Evolutionary conservation across 2,113 vertebrate species (phyloP).

Genomic region (Lepisosteus osseus): DNA sequence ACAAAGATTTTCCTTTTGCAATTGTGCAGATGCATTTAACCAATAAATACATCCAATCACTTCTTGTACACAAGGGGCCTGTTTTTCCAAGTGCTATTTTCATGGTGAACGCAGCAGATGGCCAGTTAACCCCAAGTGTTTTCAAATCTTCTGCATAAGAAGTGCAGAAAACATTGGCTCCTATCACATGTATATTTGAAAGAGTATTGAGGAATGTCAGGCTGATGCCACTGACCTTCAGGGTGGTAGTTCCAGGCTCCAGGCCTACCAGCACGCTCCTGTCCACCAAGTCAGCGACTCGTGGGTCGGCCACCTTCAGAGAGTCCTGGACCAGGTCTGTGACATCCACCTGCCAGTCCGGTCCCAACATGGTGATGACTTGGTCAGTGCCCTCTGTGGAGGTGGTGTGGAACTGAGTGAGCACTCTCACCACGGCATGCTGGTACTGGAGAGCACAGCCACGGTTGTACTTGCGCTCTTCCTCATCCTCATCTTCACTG

Average conservation of each 20-base stretch:
- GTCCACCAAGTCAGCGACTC: conserved; percentile 89
- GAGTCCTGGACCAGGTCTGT: conserved; percentile 94
- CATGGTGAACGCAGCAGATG: no score
- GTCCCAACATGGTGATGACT: conserved; percentile 95
- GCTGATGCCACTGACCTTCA: conserved; percentile 74
- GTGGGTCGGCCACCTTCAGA: conserved; percentile 81
- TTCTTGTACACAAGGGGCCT: no score
- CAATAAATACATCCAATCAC: no score
- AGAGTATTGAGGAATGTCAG: neutral
- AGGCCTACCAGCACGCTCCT: conserved; percentile 81
- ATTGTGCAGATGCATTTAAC: no score
- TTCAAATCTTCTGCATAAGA: no score
- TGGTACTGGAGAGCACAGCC: conserved; percentile 96
- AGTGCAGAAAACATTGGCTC: no score
- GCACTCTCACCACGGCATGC: conserved; percentile 83
- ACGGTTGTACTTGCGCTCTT: conserved; percentile 77
- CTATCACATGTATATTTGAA: no score
- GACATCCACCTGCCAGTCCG: conserved; percentile 96
- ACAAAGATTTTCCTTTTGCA: no score
- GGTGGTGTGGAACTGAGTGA: conserved; percentile 96
- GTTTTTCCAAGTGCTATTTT: no score
- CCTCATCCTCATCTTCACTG: conserved; percentile 88
- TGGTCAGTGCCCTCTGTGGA: conserved; percentile 87
- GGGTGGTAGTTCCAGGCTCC: conserved; percentile 82
- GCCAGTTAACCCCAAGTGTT: no score